A percentile compares a stretch with the other conserved stretches of the same genome.
Evolutionary conservation across 2,113 vertebrate genomes (phyloP).

Genomic region (Pseudolaguvia tuberculata): DNA sequence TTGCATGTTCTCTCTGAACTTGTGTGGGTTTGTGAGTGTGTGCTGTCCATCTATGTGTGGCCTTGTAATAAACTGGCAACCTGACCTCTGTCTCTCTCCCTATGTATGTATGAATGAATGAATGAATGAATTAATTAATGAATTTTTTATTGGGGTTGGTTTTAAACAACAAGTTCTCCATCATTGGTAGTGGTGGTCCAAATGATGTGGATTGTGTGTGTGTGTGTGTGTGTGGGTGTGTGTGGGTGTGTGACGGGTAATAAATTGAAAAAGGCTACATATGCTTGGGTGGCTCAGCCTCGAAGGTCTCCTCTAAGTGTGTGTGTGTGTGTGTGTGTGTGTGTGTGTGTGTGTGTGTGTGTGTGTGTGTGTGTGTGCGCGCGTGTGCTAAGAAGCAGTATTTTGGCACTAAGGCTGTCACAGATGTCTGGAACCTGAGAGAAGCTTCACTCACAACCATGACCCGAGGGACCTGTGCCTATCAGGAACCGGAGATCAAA

Average conservation of each 20-base stretch:
- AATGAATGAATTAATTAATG: too few relatives aligned
- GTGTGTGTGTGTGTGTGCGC: constrained; percentile 31
- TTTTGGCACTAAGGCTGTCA: constrained; percentile 35
- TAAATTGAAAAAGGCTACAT: constrained; percentile 18
- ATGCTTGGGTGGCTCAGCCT: constrained; percentile 5
- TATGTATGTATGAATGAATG: too few relatives aligned
- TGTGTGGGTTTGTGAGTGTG: too few relatives aligned
- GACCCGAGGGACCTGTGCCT: not conserved
- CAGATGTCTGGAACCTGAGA: constrained; percentile 23
- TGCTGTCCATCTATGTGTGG: too few relatives aligned
- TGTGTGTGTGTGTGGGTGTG: constrained; percentile 9
- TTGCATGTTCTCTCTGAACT: too few relatives aligned
- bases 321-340: too few relatives aligned
- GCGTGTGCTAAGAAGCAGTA: constrained; percentile 50
- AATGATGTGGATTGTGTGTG: constrained; percentile 6
- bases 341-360: not conserved
- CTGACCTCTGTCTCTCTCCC: too few relatives aligned
- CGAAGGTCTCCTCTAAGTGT: constrained; percentile 13
- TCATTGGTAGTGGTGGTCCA: not conserved
- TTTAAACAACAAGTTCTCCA: too few relatives aligned
- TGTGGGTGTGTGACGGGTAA: too few relatives aligned
- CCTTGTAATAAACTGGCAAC: too few relatives aligned
- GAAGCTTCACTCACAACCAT: constrained; percentile 3
- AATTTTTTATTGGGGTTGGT: too few relatives aligned
- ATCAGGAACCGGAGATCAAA: constrained; percentile 5